A percentile compares a stretch with the other conserved stretches of the same genome.
These are phyloP conservation scores for Sebastes cheni DNA, from an alignment of 2,797 vertebrate genomes.

Conservation along the genomic window DNA sequence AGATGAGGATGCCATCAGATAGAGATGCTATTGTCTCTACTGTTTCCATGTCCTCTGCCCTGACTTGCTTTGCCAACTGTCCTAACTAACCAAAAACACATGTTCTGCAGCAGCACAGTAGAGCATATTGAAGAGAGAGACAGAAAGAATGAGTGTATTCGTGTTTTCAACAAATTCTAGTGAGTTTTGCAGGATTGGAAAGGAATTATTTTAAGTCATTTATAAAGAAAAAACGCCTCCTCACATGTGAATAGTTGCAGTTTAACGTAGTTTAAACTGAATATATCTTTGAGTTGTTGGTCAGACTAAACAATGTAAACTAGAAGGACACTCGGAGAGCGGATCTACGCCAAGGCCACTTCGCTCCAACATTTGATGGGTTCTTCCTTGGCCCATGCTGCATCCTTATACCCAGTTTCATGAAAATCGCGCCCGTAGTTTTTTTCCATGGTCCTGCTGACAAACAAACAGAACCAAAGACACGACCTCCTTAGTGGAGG, in stretches of 20 bases:
- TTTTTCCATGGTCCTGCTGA: too few species aligned
- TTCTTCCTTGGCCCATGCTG: background rate
- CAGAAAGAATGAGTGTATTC: background rate
- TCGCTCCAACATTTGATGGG: background rate
- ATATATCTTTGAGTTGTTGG: background rate
- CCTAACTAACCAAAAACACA: slow-evolving; percentile 70
- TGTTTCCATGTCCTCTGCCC: slow-evolving; percentile 40
- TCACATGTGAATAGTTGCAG: background rate
- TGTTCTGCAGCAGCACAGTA: slow-evolving; percentile 30
- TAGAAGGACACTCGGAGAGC: background rate
- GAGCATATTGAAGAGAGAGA: slow-evolving; percentile 26
- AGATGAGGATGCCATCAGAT: slow-evolving; percentile 72
- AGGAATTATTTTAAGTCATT: background rate
- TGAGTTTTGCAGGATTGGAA: background rate
- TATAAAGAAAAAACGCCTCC: background rate
- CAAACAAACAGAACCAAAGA: background rate
- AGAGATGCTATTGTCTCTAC: slow-evolving; percentile 69
- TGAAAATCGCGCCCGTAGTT: background rate
- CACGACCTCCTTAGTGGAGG: background rate
- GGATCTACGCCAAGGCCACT: background rate
- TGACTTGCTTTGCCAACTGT: slow-evolving; percentile 51
- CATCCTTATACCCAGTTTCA: background rate
- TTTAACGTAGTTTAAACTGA: background rate
- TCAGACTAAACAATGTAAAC: background rate
- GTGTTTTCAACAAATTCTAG: background rate